Evolutionary conservation across 1,140 invertebrate genomes (phyloP), one percentile per base, ranked within the genome.

Genomic region (Zaprionus kolodkinae): DNA sequence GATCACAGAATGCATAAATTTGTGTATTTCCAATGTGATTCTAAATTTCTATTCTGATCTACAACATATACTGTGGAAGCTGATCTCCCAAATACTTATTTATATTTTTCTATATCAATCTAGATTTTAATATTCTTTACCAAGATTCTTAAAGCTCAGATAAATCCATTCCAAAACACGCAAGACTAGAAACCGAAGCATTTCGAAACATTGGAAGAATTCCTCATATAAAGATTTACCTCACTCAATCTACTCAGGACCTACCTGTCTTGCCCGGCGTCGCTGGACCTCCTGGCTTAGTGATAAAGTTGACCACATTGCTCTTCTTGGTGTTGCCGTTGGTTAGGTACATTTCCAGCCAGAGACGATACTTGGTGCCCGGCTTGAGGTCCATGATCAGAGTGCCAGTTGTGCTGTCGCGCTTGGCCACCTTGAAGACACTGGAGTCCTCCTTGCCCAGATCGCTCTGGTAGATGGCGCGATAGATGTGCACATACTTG

Each of bases 401-500:
- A 0, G 96, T 95, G 63, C 95, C 94, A 0, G 96, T 95, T 1
- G 95, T 95, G 13, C 95, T 95, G 81, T 97, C 97, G 75, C 96
- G 94, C 56, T 97, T 96, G 2, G 97, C 96, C 21, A 97, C 95
- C 92, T 97, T 96, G 92, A 98, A 98, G 0, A 95, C 96, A 82
- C 96, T 97, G 1, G 95, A 95, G 75, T 97, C 96, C 72, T 96
- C 96, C 73, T 96, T 95, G 5, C 95, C 95, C 2, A 94, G 94
- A 85, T 96, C 95, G 79, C 95, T 95, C 78, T 97, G 95, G 90
- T 97, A 98, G 65, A 97, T 96, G 3, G 96, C 96, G 73, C 97
- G 94, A 92, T 96, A 97, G 75, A 98, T 97, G 79, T 97, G 96
- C n/a, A 98, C 96, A 93, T 96, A 97, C 87, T 98, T 97, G 78